Evolutionary conservation across 2,797 vertebrate genomes (phyloP), one percentile per base, ranked within the genome.

Genomic region (Cygnus olor): DNA sequence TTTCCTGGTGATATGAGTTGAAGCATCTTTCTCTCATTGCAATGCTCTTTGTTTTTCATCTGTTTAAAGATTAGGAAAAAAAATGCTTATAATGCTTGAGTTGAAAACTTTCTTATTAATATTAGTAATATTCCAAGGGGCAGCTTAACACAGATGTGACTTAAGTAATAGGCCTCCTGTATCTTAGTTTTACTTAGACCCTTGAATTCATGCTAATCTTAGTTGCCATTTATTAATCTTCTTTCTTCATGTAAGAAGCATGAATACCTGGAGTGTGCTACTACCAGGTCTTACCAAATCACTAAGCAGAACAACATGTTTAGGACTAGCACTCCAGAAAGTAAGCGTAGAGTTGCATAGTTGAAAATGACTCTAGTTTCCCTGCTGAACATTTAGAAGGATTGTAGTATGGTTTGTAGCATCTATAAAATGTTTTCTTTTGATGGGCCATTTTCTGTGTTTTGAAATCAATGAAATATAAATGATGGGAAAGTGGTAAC

Each of bases 381-480:
- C 28, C 14, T 69, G 47, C 38, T 79, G 22, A 85, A 79, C 70
- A 86, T 88, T 54, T 83, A 66, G 77, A 78, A 85, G 27, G 20
- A 80, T 58, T 85, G 19, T 72, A 77, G 61, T 85, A 47, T 6
- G 30, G 42, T 85, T 91, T 73, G 40, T 60, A 80, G 28, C 25
- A 49, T 66, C 47, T 49, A 32, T 70, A 60, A 91, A 88, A 74
- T 45, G 6, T 47, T 86, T 93, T 72, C 16, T 65, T 88, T 91
- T 94, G 61, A 34, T 80, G 19, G 71, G 36, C 28, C 8, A 3
- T 92, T 91, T 88, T 80, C 45, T 82, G 10, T 78, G 64, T 90
- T 96, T 94, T 81, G 66, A 86, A 88, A 90, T 65, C 32, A 71
- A 14, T 71, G 25, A 93, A 78, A 76, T 68, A 57, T 10, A 68